A percentile compares a stretch with the other conserved stretches of the same genome.
These are phyloP conservation scores for Eupithecia subfuscata DNA, from an alignment of 2,888 invertebrate species.

Conservation along the genomic window DNA sequence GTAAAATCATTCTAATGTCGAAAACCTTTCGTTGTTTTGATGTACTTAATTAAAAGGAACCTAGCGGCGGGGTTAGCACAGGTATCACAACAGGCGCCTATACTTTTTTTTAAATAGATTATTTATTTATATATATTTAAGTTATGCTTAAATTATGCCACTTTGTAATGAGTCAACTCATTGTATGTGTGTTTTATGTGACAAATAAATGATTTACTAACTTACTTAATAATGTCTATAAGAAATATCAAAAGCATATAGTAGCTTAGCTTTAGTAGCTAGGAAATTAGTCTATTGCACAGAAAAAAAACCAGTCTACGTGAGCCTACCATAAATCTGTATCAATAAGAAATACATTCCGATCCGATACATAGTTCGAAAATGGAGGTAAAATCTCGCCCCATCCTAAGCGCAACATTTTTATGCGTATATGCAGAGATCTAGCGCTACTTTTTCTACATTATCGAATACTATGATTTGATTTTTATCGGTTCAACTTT, in stretches of 20 bases:
- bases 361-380: background rate
- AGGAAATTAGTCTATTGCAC: background rate
- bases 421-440: constrained; percentile 4
- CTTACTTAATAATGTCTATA: background rate
- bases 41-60: too few species aligned
- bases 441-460: background rate
- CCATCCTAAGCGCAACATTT: background rate
- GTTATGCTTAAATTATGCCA: too few species aligned
- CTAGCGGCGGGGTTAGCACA: too few species aligned
- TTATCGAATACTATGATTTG: background rate
- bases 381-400: constrained; percentile 10
- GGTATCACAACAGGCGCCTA: too few species aligned
- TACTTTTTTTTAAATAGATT: too few species aligned
- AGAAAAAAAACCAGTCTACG: background rate
- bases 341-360: constrained; percentile 7
- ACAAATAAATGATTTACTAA: too few species aligned
- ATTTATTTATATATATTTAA: too few species aligned
- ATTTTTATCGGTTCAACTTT: background rate
- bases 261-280: background rate
- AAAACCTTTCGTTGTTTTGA: too few species aligned
- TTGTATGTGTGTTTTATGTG: too few species aligned
- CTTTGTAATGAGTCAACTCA: too few species aligned
- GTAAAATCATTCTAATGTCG: too few species aligned
- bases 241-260: background rate
- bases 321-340: background rate